These are phyloP conservation scores for Phrynosoma blainvillii DNA, from an alignment of 2,113 vertebrate genomes.

Conservation along the genomic window DNA sequence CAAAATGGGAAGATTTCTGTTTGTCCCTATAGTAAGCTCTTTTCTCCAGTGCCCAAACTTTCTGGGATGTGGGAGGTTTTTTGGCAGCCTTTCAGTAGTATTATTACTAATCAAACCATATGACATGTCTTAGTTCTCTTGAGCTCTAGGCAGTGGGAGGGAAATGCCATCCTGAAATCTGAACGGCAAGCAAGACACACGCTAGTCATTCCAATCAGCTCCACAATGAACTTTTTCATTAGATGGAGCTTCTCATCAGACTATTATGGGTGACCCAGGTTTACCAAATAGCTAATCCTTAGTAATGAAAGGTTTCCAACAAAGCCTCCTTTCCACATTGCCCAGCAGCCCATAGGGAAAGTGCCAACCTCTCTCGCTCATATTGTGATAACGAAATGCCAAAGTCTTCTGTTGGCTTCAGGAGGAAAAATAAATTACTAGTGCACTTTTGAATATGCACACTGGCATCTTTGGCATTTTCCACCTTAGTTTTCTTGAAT, in stretches of 20 bases:
- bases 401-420: conserved; percentile 42
- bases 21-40: background rate
- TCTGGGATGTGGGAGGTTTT: conserved; percentile 19
- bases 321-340: conserved; percentile 57
- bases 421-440: conserved; percentile 48
- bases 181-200: conserved; percentile 40
- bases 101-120: conserved; percentile 45
- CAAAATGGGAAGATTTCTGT: background rate
- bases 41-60: background rate
- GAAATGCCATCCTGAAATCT: conserved; percentile 17
- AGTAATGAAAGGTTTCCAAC: conserved; percentile 67
- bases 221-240: conserved; percentile 67
- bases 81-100: background rate
- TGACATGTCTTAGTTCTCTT: conserved; percentile 48
- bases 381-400: conserved; percentile 60
- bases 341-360: conserved; percentile 61
- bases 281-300: conserved; percentile 70
- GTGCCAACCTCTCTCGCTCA: conserved; percentile 65
- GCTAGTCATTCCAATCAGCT: conserved; percentile 49
- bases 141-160: conserved; percentile 26
- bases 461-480: conserved; percentile 28
- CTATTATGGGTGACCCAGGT: conserved; percentile 57
- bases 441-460: conserved; percentile 27
- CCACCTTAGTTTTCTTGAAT: conserved; percentile 39
- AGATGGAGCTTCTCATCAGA: conserved; percentile 46